These are phyloP conservation scores for Brenthis ino DNA, from an alignment of 2,888 invertebrate genomes.

Conservation along the genomic window DNA sequence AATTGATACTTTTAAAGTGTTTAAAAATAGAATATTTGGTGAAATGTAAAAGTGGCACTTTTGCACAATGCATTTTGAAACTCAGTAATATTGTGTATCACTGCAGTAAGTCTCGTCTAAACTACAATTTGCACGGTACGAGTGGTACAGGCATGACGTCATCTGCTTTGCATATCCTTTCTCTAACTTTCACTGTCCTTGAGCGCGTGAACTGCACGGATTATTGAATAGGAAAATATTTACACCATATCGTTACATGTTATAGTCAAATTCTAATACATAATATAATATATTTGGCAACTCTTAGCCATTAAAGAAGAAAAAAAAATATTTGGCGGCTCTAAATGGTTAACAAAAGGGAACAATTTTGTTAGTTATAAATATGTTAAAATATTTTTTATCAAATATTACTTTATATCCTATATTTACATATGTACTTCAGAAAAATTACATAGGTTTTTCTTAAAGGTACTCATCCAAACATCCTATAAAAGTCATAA, in stretches of 20 bases:
- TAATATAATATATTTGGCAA: not conserved
- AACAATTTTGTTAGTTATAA: too few relatives aligned
- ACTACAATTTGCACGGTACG: slow-evolving; percentile 29
- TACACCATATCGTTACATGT: slow-evolving; percentile 21
- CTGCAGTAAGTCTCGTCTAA: slow-evolving; percentile 14
- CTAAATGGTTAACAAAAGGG: too few relatives aligned
- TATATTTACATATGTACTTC: not conserved
- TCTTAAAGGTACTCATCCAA: too few relatives aligned
- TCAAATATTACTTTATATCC: not conserved
- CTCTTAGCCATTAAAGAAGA: too few relatives aligned
- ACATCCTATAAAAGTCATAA: too few relatives aligned
- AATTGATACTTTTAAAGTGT: too few relatives aligned
- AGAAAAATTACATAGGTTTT: too few relatives aligned
- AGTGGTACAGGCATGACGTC: slow-evolving; percentile 44
- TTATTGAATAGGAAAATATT: slow-evolving; percentile 34
- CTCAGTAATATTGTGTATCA: not conserved
- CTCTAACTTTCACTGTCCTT: slow-evolving; percentile 79
- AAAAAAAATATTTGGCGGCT: too few relatives aligned
- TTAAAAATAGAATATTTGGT: too few relatives aligned
- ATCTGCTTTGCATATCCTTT: slow-evolving; percentile 68
- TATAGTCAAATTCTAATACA: slow-evolving; percentile 36
- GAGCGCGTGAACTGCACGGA: slow-evolving; percentile 52
- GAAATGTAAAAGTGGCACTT: too few relatives aligned
- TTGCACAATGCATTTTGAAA: too few relatives aligned
- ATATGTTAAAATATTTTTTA: too few relatives aligned